Conservation (phyloP, 2,888 invertebrate genomes). For the Tipula vernalis region DNA sequence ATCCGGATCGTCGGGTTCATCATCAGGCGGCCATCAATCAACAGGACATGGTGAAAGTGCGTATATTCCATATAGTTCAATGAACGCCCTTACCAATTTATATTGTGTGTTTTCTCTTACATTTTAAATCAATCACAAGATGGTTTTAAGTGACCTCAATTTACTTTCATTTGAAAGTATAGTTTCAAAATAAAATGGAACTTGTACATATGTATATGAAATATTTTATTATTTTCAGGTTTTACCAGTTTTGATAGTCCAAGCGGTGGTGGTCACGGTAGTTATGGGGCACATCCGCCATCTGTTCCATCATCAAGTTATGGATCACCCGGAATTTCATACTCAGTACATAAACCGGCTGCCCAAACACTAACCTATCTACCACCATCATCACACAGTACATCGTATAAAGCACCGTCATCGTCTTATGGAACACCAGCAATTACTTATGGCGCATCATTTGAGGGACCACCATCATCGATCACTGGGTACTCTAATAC, state of each 20-base stretch:
- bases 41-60: conserved; percentile 30
- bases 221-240: background rate
- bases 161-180: conserved; percentile 12
- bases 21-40: background rate
- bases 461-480: conserved; percentile 26
- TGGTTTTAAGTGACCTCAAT: conserved; percentile 5
- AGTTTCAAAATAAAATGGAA: background rate
- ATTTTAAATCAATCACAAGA: background rate
- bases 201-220: background rate
- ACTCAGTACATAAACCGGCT: background rate
- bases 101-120: background rate
- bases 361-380: background rate
- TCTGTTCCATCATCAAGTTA: background rate
- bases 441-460: conserved; percentile 30
- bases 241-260: conserved; percentile 32
- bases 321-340: background rate
- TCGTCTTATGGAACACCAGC: background rate
- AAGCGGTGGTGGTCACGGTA: conserved; percentile 29
- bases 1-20: conserved; percentile 7
- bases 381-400: background rate
- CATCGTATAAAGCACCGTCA: background rate
- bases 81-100: background rate
- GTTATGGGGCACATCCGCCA: conserved; percentile 29
- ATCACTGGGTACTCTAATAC: background rate
- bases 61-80: background rate